These are phyloP conservation scores for Eupithecia inturbata DNA, from an alignment of 2,888 invertebrate genomes.

Conservation along the genomic window DNA sequence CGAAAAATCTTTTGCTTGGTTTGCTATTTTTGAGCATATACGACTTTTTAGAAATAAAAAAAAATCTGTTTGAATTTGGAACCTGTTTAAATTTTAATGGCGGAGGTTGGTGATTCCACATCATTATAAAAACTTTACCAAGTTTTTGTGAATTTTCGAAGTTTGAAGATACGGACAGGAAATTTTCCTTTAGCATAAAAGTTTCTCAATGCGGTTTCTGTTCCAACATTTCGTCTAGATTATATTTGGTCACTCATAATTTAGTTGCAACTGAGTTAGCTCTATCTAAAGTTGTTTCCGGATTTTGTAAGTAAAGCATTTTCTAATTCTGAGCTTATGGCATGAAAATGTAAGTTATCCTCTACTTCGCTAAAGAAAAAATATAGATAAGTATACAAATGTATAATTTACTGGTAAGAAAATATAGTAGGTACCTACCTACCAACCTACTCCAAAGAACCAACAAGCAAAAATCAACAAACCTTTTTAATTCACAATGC, in stretches of 20 bases:
- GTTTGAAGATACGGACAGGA: not conserved
- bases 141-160: not conserved
- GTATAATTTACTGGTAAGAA: not conserved
- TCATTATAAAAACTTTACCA: not conserved
- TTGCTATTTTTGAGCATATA: not conserved
- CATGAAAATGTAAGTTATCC: not conserved
- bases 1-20: not conserved
- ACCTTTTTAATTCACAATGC: conserved; percentile 55
- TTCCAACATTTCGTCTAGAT: conserved; percentile 46
- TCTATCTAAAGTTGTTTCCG: conserved; percentile 28
- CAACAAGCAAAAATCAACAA: conserved; percentile 31
- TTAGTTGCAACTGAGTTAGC: conserved; percentile 52
- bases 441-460: not conserved
- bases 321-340: not conserved
- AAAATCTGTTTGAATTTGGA: not conserved
- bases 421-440: not conserved
- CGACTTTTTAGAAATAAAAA: not conserved
- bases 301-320: not conserved
- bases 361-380: not conserved
- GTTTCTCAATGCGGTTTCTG: conserved; percentile 32
- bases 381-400: not conserved
- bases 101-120: not conserved
- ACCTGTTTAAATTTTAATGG: not conserved
- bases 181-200: not conserved
- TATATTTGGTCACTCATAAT: conserved; percentile 51